Evolutionary conservation across 1,140 invertebrate species (phyloP).

Genomic region (Oryzaephilus surinamensis): DNA sequence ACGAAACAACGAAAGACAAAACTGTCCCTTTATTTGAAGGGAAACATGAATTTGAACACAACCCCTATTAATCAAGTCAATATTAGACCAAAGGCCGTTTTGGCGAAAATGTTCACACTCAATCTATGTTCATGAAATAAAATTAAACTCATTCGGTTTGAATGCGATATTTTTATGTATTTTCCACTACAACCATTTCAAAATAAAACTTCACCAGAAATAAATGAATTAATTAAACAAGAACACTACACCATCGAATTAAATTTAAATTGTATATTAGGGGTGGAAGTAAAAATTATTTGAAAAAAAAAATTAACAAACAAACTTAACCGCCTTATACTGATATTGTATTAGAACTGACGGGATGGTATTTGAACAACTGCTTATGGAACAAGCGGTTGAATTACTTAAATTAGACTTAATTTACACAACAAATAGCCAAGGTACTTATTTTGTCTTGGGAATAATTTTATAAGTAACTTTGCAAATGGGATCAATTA

Average conservation of each 20-base stretch:
- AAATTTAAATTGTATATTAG: too few relatives aligned
- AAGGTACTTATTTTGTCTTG: slow-evolving; percentile 6
- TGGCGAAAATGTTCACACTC: slow-evolving; percentile 25
- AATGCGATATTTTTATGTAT: too few relatives aligned
- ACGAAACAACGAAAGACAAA: slow-evolving; percentile 6
- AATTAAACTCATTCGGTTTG: slow-evolving; percentile 1
- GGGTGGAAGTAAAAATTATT: too few relatives aligned
- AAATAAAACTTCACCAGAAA: too few relatives aligned
- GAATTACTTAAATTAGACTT: slow-evolving; percentile 26
- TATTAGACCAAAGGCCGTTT: slow-evolving; percentile 21
- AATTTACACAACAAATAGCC: slow-evolving; percentile 21
- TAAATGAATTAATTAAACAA: too few relatives aligned
- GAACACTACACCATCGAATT: too few relatives aligned
- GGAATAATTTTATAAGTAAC: background rate
- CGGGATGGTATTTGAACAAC: slow-evolving; percentile 15
- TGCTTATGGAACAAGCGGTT: slow-evolving; percentile 13
- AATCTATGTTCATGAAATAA: background rate
- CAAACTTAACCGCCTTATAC: slow-evolving; percentile 3
- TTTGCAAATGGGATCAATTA: background rate
- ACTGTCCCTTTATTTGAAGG: slow-evolving; percentile 19
- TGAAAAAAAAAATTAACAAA: background rate
- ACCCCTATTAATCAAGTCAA: slow-evolving; percentile 9
- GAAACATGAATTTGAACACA: slow-evolving; percentile 6
- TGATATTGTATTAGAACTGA: slow-evolving; percentile 9
- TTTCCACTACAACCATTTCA: too few relatives aligned